Evolutionary conservation across 2,888 invertebrate species (phyloP).

Genomic region (Lasius fuliginosus): DNA sequence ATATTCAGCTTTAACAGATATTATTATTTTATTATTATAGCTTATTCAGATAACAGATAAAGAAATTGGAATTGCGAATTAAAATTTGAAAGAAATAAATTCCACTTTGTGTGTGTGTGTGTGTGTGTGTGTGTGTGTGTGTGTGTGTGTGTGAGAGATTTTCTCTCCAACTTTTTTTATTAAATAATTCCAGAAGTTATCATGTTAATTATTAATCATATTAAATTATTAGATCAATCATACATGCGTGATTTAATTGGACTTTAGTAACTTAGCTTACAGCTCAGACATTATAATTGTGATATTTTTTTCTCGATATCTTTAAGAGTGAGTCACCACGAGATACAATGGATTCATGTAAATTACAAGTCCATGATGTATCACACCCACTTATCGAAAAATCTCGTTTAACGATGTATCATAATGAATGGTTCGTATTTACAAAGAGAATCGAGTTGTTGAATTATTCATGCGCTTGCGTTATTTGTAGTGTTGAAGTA

Average conservation of each 20-base stretch:
- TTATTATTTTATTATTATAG: too few relatives aligned
- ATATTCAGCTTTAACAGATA: neutral
- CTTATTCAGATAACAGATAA: too few relatives aligned
- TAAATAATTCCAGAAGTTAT: too few relatives aligned
- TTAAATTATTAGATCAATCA: neutral
- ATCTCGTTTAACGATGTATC: constrained; percentile 16
- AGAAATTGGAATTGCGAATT: neutral
- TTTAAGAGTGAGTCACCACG: neutral
- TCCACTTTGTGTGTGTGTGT: neutral
- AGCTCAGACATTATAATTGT: neutral
- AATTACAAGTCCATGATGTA: neutral
- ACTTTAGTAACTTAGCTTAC: neutral
- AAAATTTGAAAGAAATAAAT: neutral
- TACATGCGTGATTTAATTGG: neutral
- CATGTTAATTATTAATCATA: neutral
- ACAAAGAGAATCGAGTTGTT: neutral
- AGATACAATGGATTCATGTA: neutral
- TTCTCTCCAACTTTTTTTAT: too few relatives aligned
- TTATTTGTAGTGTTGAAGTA: neutral
- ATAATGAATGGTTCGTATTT: constrained; percentile 7
- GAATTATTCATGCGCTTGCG: constrained; percentile 22
- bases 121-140: too few relatives aligned
- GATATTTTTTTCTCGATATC: neutral
- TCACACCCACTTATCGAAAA: neutral
- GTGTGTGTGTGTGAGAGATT: too few relatives aligned